Conservation (phyloP, 1,140 invertebrate genomes). For the Heterodera carotae region DNA sequence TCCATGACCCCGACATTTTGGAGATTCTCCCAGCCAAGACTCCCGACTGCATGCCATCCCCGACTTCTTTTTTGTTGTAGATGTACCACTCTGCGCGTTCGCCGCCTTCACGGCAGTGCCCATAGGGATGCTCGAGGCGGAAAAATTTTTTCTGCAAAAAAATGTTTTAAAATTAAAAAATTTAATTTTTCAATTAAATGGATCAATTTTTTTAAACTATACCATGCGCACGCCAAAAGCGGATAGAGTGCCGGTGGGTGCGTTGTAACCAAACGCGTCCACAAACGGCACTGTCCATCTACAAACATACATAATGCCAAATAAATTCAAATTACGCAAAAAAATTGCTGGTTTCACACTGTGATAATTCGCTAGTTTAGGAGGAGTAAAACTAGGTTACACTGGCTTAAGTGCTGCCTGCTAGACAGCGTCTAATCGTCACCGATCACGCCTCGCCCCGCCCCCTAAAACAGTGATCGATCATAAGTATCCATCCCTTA, state of each 20-base stretch:
- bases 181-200: background rate
- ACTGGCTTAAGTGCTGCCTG: too few species aligned
- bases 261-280: constrained; percentile 63
- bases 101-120: constrained; percentile 57
- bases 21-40: too few species aligned
- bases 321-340: too few species aligned
- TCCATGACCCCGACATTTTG: too few species aligned
- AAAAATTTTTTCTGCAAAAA: constrained; percentile 58
- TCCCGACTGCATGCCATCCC: too few species aligned
- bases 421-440: too few species aligned
- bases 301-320: too few species aligned
- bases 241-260: constrained; percentile 63
- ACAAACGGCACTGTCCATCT: constrained; percentile 60
- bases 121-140: constrained; percentile 57
- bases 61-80: constrained; percentile 41
- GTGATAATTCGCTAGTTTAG: too few species aligned
- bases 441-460: too few species aligned
- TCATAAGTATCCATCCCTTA: constrained; percentile 14
- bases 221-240: constrained; percentile 65
- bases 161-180: constrained; percentile 16
- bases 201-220: background rate
- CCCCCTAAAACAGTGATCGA: too few species aligned
- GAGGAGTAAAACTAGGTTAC: too few species aligned
- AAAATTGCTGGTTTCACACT: too few species aligned
- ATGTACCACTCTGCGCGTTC: constrained; percentile 55